phyloP scores from a whole-genome alignment of 1,140 invertebrate genomes.

The Macrocentrus cingulum region DNA sequence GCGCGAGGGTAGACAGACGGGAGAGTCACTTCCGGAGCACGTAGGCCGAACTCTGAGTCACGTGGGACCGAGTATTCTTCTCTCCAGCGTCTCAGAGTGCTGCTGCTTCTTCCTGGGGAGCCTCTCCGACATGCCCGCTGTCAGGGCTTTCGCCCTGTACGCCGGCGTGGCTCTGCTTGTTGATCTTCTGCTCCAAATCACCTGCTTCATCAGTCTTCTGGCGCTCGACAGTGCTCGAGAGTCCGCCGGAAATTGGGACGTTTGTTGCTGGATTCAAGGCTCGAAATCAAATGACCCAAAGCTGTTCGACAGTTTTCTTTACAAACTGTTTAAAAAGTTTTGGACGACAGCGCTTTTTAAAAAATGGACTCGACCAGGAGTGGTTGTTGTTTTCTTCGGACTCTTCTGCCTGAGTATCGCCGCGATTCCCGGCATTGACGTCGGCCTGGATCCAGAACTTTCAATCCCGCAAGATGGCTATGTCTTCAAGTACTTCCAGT shows the following conservation, averaged over 20 bases:
- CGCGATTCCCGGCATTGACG: constrained; percentile 83
- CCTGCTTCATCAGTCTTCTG: constrained; percentile 91
- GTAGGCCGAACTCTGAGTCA: constrained; percentile 87
- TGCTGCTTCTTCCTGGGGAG: constrained; percentile 95
- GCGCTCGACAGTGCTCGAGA: constrained; percentile 85
- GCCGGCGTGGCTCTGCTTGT: constrained; percentile 93
- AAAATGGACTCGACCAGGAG: constrained; percentile 69
- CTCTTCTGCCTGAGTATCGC: constrained; percentile 89
- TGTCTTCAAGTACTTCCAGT: constrained; percentile 88
- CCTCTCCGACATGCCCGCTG: constrained; percentile 96
- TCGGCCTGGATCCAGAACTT: constrained; percentile 94
- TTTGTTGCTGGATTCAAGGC: constrained; percentile 80
- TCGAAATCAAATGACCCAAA: constrained; percentile 65
- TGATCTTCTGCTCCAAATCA: constrained; percentile 96
- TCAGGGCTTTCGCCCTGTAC: constrained; percentile 94
- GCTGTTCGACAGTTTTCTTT: constrained; percentile 74
- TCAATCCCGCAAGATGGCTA: constrained; percentile 97
- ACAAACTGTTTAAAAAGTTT: constrained; percentile 80
- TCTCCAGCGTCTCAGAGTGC: constrained; percentile 91
- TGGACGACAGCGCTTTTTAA: constrained; percentile 89
- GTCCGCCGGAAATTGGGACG: constrained; percentile 75
- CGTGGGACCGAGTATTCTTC: constrained; percentile 93
- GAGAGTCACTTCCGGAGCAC: constrained; percentile 81
- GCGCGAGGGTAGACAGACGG: constrained; percentile 65
- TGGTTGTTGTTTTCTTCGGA: constrained; percentile 85